These are phyloP conservation scores for Agonopterix heracliana DNA, from an alignment of 2,888 invertebrate genomes.

Conservation along the genomic window DNA sequence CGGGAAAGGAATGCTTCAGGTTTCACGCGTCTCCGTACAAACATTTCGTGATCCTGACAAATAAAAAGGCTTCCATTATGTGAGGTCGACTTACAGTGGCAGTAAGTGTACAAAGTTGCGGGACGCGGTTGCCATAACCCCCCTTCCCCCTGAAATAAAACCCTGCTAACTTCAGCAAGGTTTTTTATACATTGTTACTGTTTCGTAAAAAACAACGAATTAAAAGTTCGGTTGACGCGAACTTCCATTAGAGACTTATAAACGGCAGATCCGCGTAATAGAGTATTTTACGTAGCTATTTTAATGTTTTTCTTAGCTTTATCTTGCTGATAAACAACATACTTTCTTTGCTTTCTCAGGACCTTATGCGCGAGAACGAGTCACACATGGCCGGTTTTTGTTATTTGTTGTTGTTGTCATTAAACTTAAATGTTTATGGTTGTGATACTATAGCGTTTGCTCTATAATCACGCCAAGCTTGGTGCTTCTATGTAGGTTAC, in stretches of 20 bases:
- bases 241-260: slow-evolving; percentile 12
- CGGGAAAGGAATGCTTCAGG: no score
- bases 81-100: slow-evolving; percentile 45
- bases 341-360: no score
- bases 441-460: no score
- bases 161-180: slow-evolving; percentile 39
- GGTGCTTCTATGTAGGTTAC: no score
- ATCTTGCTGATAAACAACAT: no score
- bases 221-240: slow-evolving; percentile 31
- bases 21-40: background rate
- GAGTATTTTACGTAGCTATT: no score
- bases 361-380: no score
- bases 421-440: no score
- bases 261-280: background rate
- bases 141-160: slow-evolving; percentile 39
- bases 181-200: slow-evolving; percentile 46
- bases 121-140: slow-evolving; percentile 38
- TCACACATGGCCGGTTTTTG: no score
- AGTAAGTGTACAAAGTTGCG: slow-evolving; percentile 52
- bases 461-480: no score
- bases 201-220: slow-evolving; percentile 39
- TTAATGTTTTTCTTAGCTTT: no score
- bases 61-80: slow-evolving; percentile 52
- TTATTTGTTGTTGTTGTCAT: no score
- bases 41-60: slow-evolving; percentile 30